Percentiles rank a stretch among this genome's conserved stretches.
Evolutionary conservation across 2,113 vertebrate species (phyloP).

Genomic region (Oryzias woworae): DNA sequence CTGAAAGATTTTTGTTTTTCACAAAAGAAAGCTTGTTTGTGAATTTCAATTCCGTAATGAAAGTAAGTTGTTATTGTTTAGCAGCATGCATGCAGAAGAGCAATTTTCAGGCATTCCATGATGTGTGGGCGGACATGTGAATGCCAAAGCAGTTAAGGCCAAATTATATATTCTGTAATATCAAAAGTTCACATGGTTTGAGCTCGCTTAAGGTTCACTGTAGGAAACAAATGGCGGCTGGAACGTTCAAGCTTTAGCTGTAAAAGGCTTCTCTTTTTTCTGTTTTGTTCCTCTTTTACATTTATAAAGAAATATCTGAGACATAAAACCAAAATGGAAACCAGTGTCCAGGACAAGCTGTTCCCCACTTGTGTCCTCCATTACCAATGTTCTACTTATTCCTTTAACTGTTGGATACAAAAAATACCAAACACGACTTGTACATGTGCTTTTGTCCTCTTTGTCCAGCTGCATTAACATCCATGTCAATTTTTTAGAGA

Average conservation of each 20-base stretch:
- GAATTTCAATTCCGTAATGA: too few relatives aligned
- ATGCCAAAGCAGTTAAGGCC: not conserved
- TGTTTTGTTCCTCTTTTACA: not conserved
- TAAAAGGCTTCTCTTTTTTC: not conserved
- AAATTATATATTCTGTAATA: not conserved
- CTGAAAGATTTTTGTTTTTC: too few relatives aligned
- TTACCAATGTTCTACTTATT: too few relatives aligned
- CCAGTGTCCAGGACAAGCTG: too few relatives aligned
- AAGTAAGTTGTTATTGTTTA: too few relatives aligned
- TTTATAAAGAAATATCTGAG: not conserved
- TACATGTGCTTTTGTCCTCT: not conserved
- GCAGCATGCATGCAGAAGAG: too few relatives aligned
- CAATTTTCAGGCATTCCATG: not conserved
- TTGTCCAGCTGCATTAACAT: not conserved
- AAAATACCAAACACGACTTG: not conserved
- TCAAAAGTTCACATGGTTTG: not conserved
- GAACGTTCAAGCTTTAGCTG: too few relatives aligned
- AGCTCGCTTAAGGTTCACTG: not conserved
- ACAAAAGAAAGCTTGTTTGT: too few relatives aligned
- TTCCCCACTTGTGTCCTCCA: too few relatives aligned
- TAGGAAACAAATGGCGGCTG: too few relatives aligned
- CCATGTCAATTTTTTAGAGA: not conserved
- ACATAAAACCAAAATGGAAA: not conserved
- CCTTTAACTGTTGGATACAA: not conserved
- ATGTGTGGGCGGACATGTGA: not conserved